Evolutionary conservation across 2,888 invertebrate species (phyloP), one percentile per base, ranked within the genome.

Genomic region (Dendrolimus houi): DNA sequence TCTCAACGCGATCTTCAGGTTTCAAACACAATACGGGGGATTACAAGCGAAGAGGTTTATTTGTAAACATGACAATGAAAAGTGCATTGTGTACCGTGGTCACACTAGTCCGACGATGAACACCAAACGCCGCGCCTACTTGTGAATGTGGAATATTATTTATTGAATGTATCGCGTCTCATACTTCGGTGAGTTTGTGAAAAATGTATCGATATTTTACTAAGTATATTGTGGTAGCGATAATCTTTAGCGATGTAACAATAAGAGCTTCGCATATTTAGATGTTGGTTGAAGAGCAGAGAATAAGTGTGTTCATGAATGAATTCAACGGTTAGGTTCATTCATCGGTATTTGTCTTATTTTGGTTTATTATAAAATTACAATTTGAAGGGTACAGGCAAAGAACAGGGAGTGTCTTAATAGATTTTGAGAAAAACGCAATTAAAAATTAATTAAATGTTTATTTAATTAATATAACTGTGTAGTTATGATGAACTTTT

Each of bases 31-130:
- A 89, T 83, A 68, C 71, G 63, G 68, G 73, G 87, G 89, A 90
- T 90, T 90, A 90, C 76, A 77, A 73, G 73, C 79, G 81, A 77
- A 84, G 87, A 85, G 83, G 87, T 87, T 89, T 90, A 89, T 90
- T 90, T 90, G 88, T 88, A 90, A 89, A 89, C 87, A 90, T 75
- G 77, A 84, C 84, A 85, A 83, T 79, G 83, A 86, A 82, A 79
- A 72, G 66, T 71, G 70, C 81, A 81, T 86, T 79, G 77, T 72
- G 63, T 60, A 63, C 57, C 72, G 75, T 76, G 83, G 83, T 81
- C 85, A 78, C 81, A 81, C 81, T 75, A 75, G 69, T 73, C 47
- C 47, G 29, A 29, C 29, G 29, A 29, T 29, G 47, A 47, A 47
- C 47, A 12, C 47, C 75, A 71, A 75, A 72, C 65, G 67, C 66